Percentiles rank a stretch among this genome's conserved stretches.
Conservation (phyloP, 92 coral and sea anemone genomes). For the Anthopleura xanthogrammica region DNA sequence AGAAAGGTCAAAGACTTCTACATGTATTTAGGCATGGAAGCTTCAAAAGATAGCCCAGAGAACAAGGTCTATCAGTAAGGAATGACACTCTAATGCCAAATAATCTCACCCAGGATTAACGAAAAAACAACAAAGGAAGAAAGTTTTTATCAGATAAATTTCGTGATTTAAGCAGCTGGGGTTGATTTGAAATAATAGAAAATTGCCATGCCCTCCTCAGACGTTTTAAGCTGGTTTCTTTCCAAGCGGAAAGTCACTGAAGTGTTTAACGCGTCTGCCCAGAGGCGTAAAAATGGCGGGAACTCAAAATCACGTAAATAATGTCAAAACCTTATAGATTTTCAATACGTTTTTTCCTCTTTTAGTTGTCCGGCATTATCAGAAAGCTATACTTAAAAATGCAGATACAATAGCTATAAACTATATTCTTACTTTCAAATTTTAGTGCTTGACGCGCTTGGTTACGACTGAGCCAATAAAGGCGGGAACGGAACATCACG, state of each 20-base stretch:
- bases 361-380: no score
- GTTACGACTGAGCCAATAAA: neutral
- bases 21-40: neutral
- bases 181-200: neutral
- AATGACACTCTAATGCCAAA: neutral
- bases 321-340: no score
- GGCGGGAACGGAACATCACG: slow-evolving; percentile 7
- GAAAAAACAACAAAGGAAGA: neutral
- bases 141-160: neutral
- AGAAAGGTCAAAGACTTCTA: neutral
- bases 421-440: neutral
- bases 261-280: slow-evolving; percentile 5
- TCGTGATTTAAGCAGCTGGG: neutral
- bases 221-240: neutral
- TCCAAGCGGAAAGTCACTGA: neutral
- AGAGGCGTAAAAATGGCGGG: slow-evolving; percentile 7
- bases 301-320: neutral
- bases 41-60: neutral
- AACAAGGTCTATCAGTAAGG: no score
- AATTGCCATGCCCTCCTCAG: neutral
- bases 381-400: no score
- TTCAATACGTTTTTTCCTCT: no score
- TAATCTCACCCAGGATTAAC: neutral
- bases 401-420: neutral
- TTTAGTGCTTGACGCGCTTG: neutral